Conservation (phyloP, 1,140 invertebrate genomes). For the Eriosoma lanigerum region DNA sequence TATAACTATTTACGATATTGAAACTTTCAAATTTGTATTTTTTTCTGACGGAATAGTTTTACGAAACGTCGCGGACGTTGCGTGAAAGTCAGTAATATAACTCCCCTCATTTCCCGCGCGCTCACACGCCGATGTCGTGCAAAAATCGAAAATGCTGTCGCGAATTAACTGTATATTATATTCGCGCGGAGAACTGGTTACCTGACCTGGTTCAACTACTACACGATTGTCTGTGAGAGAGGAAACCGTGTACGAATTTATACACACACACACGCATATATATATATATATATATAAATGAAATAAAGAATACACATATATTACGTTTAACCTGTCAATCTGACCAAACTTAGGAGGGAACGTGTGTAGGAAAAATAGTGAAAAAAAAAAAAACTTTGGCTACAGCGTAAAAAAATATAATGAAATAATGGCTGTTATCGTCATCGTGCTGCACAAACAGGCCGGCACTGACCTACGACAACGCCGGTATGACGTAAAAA, state of each 20-base stretch:
- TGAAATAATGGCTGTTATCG: not conserved
- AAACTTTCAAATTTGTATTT: slow-evolving; percentile 31
- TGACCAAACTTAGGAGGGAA: not conserved
- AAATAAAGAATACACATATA: not conserved
- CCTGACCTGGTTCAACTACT: slow-evolving; percentile 1
- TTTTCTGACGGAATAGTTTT: not conserved
- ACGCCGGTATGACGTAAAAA: not conserved
- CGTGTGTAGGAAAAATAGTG: not conserved
- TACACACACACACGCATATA: no score
- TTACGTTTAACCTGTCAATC: not conserved
- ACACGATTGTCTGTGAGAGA: not conserved
- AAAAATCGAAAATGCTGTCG: slow-evolving; percentile 18
- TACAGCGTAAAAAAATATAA: not conserved
- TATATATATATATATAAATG: no score
- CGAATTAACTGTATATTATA: slow-evolving; percentile 32
- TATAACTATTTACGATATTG: no score
- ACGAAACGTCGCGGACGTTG: not conserved
- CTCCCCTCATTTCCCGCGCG: not conserved
- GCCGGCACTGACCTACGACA: not conserved
- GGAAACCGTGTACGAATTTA: slow-evolving; percentile 15
- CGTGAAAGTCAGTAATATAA: slow-evolving; percentile 10
- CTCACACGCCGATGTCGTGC: not conserved
- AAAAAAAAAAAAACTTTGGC: not conserved
- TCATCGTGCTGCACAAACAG: not conserved
- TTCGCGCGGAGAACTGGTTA: slow-evolving; percentile 21